Evolutionary conservation across 2,888 invertebrate species (phyloP), one percentile per base, ranked within the genome.

Genomic region (Latheticus oryzae): DNA sequence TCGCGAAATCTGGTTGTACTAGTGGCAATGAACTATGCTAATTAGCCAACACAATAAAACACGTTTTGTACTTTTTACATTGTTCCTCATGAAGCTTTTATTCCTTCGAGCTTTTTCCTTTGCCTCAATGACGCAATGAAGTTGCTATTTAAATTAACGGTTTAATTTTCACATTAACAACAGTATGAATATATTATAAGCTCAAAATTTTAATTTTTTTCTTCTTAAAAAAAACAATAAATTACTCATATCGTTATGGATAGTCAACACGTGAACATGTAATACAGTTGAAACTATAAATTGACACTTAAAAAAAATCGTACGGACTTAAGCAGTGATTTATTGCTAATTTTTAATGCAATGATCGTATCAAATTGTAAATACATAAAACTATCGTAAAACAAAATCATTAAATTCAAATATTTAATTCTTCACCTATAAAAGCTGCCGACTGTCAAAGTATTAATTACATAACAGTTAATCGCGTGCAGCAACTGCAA

Each of bases 21-120:
- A 48, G 65, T 62, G 69, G 63, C 69, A 67, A 62, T 66, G 68
- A 70, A 70, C 68, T 70, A 69, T 69, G 70, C 60, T 69, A 70
- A 70, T 70, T 67, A 65, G 62, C 42, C 52, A 61, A 56, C 60
- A 67, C 65, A 68, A 68, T 67, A 62, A 65, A 65, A 67, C 67
- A 63, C 62, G 65, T 64, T 62, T 53, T 53, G 56, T 57, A 54
- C 61, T 60, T 62, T 65, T 64, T 60, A 51, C 37, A 24, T 47
- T 15, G 47, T 47, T 33, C 32, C 35, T 47, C 24, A 33, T 47
- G 9, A 30, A 50, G 50, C 50, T 50, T 50, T 37, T 37, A 50
- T 50, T 35, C 21, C 24, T 12, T 12, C 13, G 13, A 47, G 32
- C 35, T 35, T n/a, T n/a, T 48, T 48, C 48, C 9, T 13, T 12